These are phyloP conservation scores for Montipora cactus DNA, from an alignment of 64 coral and sea anemone species.

Conservation along the genomic window DNA sequence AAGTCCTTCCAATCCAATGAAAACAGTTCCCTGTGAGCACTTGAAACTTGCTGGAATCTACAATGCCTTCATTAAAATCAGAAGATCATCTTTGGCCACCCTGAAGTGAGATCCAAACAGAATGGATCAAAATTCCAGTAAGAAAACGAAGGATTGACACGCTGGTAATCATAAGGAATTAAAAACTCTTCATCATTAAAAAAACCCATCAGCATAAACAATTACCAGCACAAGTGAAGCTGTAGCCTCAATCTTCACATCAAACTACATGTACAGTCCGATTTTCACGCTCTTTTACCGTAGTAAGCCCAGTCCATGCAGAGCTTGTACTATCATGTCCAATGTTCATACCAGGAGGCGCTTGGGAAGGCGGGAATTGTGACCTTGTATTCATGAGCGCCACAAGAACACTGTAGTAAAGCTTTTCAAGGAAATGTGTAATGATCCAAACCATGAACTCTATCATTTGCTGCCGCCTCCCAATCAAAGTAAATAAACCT, in stretches of 20 bases:
- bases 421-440: too few species aligned
- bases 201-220: slow-evolving; percentile 28
- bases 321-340: too few species aligned
- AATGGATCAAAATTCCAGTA: neutral
- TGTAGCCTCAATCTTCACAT: too few species aligned
- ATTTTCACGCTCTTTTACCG: neutral
- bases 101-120: too few species aligned
- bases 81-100: slow-evolving; percentile 5
- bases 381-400: too few species aligned
- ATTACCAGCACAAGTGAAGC: slow-evolving; percentile 14
- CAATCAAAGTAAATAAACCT: too few species aligned
- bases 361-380: too few species aligned
- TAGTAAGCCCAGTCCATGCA: neutral
- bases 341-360: too few species aligned
- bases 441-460: too few species aligned
- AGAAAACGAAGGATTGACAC: slow-evolving; percentile 10
- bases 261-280: too few species aligned
- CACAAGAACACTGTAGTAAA: too few species aligned
- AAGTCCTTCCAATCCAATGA: neutral
- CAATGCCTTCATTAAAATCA: slow-evolving; percentile 1
- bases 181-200: slow-evolving; percentile 43
- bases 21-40: slow-evolving; percentile 39
- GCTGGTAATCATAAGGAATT: slow-evolving; percentile 14
- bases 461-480: too few species aligned
- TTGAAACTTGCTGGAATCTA: slow-evolving; percentile 26